phyloP scores from a whole-genome alignment of 1,140 invertebrate species.

The Sweltsa coloradensis region DNA sequence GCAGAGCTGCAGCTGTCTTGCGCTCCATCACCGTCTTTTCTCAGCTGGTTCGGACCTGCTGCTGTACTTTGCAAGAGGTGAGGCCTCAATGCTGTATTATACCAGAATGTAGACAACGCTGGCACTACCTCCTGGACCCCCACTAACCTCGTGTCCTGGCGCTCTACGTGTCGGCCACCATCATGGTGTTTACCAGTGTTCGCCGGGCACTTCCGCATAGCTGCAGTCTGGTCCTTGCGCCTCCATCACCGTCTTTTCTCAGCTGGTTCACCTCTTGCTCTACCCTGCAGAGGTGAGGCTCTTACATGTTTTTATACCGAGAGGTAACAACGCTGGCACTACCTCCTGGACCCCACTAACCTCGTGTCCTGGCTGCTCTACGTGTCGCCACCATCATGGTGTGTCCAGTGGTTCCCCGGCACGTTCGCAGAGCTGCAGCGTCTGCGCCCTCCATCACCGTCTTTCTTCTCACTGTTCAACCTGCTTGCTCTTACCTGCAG shows the following conservation, averaged over 20 bases:
- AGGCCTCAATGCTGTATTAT: no score
- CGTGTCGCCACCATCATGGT: conserved; percentile 50
- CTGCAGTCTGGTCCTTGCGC: no score
- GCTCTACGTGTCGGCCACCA: conserved; percentile 48
- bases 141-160: conserved; percentile 61
- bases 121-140: conserved; percentile 60
- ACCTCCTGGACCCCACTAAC: conserved; percentile 56
- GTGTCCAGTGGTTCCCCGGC: conserved; percentile 34
- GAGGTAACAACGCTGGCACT: conserved; percentile 64
- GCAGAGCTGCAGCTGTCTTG: conserved; percentile 48
- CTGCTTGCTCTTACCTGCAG: conserved; percentile 70
- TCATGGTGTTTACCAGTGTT: conserved; percentile 48
- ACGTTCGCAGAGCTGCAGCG: conserved; percentile 37
- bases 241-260: no score
- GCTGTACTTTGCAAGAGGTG: conserved; percentile 68
- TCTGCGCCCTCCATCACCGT: conserved; percentile 64
- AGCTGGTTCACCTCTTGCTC: no score
- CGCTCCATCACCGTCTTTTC: conserved; percentile 63
- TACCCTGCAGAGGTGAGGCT: no score
- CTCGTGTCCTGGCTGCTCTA: conserved; percentile 65
- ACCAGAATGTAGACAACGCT: no score
- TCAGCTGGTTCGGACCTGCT: conserved; percentile 81
- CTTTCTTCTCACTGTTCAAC: conserved; percentile 79
- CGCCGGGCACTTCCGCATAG: no score
- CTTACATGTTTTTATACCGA: no score